Evolutionary conservation across 2,888 invertebrate species (phyloP).

Genomic region (Mimumesa dahlbomi): DNA sequence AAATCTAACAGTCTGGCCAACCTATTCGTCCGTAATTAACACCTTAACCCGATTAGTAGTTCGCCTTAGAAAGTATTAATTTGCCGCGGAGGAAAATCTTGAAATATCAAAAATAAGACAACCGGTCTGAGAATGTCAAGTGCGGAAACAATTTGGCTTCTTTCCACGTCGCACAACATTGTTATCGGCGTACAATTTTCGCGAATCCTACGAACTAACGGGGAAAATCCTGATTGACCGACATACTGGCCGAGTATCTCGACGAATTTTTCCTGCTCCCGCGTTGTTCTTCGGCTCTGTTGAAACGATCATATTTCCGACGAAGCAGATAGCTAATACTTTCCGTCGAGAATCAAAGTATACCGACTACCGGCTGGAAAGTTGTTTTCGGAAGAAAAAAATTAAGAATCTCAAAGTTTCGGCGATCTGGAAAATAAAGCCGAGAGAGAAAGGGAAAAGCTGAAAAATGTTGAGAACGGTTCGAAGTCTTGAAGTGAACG

Average conservation of each 20-base stretch:
- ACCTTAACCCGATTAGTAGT: conserved; percentile 12
- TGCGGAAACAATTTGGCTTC: too few relatives aligned
- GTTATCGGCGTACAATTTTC: too few relatives aligned
- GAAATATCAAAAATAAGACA: too few relatives aligned
- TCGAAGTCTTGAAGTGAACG: conserved; percentile 25
- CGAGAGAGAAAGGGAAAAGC: not conserved
- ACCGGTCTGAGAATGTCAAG: too few relatives aligned
- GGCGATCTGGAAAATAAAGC: not conserved
- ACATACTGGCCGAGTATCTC: too few relatives aligned
- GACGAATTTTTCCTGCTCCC: too few relatives aligned
- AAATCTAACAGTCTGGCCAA: conserved; percentile 11
- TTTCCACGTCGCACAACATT: too few relatives aligned
- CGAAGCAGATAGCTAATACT: not conserved
- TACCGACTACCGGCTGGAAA: conserved; percentile 5
- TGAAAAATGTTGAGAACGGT: conserved; percentile 23
- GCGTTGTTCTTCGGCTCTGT: not conserved
- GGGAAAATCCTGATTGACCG: too few relatives aligned
- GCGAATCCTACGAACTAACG: too few relatives aligned
- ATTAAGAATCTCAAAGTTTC: not conserved
- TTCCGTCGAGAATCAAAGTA: conserved; percentile 15
- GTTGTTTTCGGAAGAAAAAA: conserved; percentile 22
- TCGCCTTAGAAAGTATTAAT: conserved; percentile 1
- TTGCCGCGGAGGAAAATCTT: not conserved
- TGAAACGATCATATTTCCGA: conserved; percentile 6
- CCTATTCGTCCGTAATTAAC: conserved; percentile 9